Conservation (phyloP, 1,140 invertebrate genomes). For the Lordiphosa stackelbergi region DNA sequence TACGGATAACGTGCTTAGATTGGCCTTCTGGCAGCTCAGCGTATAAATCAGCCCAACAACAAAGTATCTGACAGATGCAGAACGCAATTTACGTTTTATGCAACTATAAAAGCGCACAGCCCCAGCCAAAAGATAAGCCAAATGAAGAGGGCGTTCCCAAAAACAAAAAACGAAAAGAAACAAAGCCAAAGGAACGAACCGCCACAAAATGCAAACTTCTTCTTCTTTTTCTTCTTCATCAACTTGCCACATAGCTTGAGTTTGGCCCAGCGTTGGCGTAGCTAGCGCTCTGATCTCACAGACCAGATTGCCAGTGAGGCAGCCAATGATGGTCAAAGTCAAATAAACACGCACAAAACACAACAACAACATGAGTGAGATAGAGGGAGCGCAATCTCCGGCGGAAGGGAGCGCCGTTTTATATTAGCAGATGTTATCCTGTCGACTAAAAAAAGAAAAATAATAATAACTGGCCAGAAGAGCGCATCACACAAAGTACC, state of each 20-base stretch:
- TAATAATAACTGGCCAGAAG: constrained; percentile 35
- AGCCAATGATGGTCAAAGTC: constrained; percentile 48
- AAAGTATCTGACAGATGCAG: constrained; percentile 68
- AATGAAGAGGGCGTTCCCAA: constrained; percentile 61
- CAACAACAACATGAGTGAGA: background rate
- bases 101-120: constrained; percentile 49
- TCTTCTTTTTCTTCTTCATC: constrained; percentile 1
- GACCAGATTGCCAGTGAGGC: constrained; percentile 31
- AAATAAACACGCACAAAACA: constrained; percentile 63
- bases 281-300: constrained; percentile 46
- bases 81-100: constrained; percentile 63
- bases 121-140: constrained; percentile 46
- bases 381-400: constrained; percentile 9
- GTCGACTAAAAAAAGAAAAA: constrained; percentile 40
- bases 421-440: constrained; percentile 57
- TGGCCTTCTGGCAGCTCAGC: constrained; percentile 39
- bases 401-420: constrained; percentile 48
- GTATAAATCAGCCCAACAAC: constrained; percentile 56
- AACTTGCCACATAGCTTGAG: background rate
- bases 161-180: constrained; percentile 24
- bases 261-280: constrained; percentile 52
- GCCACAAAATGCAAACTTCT: background rate
- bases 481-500: constrained; percentile 6
- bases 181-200: constrained; percentile 12
- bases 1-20: constrained; percentile 66